These are phyloP conservation scores for Caranx ignobilis DNA, from an alignment of 2,113 vertebrate genomes.

Conservation along the genomic window DNA sequence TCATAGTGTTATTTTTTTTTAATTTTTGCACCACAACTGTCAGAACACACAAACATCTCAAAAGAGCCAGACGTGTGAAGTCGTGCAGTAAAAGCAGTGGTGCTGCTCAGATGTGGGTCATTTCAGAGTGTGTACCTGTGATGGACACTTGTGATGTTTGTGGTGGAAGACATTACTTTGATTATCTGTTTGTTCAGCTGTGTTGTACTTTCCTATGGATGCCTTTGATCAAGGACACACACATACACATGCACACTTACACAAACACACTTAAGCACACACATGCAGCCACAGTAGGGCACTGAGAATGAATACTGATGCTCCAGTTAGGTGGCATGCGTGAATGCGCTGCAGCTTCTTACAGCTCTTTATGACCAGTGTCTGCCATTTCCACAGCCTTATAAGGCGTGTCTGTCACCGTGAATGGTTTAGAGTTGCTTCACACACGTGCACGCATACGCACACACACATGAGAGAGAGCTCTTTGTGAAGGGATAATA, in stretches of 20 bases:
- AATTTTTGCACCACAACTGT: not conserved
- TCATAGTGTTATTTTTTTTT: conserved; percentile 3
- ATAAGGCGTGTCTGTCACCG: conserved; percentile 73
- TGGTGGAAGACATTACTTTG: conserved; percentile 38
- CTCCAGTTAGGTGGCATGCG: conserved; percentile 30
- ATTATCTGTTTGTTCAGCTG: conserved; percentile 73
- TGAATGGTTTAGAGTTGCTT: conserved; percentile 23
- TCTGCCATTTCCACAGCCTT: conserved; percentile 69
- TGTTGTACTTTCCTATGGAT: conserved; percentile 37
- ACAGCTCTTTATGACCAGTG: conserved; percentile 43
- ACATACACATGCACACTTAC: not conserved
- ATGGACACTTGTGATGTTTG: conserved; percentile 32
- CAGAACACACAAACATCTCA: not conserved
- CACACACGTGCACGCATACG: conserved; percentile 38
- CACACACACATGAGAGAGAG: conserved; percentile 32
- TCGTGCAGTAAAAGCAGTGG: conserved; percentile 28
- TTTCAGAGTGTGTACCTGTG: conserved; percentile 7
- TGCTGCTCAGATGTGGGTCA: conserved; percentile 6
- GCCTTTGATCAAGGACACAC: conserved; percentile 59
- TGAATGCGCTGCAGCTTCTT: conserved; percentile 21
- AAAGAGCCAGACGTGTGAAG: conserved; percentile 23
- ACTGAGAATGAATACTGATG: conserved; percentile 30
- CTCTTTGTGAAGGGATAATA: conserved; percentile 59
- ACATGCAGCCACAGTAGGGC: conserved; percentile 6
- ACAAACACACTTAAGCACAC: conserved; percentile 6